phyloP scores from a whole-genome alignment of 2,797 vertebrate species.

The Parambassis ranga region DNA sequence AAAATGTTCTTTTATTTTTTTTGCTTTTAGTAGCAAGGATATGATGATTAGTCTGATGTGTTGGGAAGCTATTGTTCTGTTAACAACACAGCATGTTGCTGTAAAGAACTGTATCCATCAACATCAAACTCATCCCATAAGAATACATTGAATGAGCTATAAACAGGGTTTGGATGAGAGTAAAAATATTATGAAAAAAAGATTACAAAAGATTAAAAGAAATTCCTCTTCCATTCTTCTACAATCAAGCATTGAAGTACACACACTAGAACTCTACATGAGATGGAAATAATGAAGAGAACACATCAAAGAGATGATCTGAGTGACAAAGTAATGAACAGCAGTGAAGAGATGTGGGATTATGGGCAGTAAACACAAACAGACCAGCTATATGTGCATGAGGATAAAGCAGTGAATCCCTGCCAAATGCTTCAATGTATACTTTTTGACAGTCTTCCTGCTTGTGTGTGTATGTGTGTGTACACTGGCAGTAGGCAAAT shows the following conservation, averaged over 20 bases:
- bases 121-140: neutral
- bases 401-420: slow-evolving; percentile 16
- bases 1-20: neutral
- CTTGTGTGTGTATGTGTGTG: neutral
- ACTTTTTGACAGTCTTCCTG: neutral
- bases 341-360: neutral
- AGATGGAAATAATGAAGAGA: slow-evolving; percentile 1
- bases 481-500: neutral
- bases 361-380: slow-evolving; percentile 26
- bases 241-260: neutral
- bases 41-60: neutral
- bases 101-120: neutral
- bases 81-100: neutral
- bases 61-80: neutral
- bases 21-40: neutral
- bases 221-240: neutral
- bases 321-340: slow-evolving; percentile 14
- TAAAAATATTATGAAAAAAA: neutral
- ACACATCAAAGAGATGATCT: slow-evolving; percentile 8
- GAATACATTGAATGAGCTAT: slow-evolving; percentile 1
- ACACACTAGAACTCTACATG: neutral
- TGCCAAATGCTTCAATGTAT: neutral
- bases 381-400: slow-evolving; percentile 4
- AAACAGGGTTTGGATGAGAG: slow-evolving; percentile 5
- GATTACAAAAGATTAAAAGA: neutral